Evolutionary conservation across 2,888 invertebrate species (phyloP).

Genomic region (Invenusta paracnida): DNA sequence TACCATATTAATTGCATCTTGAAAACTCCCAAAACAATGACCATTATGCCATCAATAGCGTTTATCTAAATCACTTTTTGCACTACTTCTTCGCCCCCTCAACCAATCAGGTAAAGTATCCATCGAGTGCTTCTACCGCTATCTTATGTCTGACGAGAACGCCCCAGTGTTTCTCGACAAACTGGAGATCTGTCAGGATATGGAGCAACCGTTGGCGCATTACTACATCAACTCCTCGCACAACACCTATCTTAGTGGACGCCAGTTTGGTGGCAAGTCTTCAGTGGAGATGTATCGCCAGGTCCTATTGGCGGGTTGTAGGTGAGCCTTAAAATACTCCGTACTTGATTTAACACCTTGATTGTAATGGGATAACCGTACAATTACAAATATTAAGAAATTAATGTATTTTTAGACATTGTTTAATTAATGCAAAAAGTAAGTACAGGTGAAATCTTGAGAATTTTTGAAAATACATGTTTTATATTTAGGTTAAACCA

Average conservation of each 20-base stretch:
- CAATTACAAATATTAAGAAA: no score
- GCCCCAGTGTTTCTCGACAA: slow-evolving; percentile 96
- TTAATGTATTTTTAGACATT: no score
- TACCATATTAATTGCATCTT: no score
- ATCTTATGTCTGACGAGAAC: slow-evolving; percentile 99
- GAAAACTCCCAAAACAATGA: no score
- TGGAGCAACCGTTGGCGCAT: slow-evolving; percentile 95
- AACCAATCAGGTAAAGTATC: slow-evolving; percentile 78
- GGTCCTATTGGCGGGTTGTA: slow-evolving; percentile 89
- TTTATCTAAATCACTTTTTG: no score
- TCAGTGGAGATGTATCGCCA: slow-evolving; percentile 97
- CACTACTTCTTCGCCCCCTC: slow-evolving; percentile 48
- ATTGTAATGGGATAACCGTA: no score
- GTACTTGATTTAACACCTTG: no score
- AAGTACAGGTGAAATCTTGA: neutral
- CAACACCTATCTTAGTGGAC: slow-evolving; percentile 61
- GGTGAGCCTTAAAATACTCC: slow-evolving; percentile 67
- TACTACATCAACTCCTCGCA: slow-evolving; percentile 90
- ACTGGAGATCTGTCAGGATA: slow-evolving; percentile 81
- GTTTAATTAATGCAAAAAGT: no score
- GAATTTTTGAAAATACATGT: neutral
- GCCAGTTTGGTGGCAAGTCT: slow-evolving; percentile 96
- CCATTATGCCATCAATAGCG: no score
- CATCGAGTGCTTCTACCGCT: slow-evolving; percentile 91
- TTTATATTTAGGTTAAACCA: no score